These are phyloP conservation scores for Acrobasis consociella DNA, from an alignment of 2,888 invertebrate genomes.

Conservation along the genomic window DNA sequence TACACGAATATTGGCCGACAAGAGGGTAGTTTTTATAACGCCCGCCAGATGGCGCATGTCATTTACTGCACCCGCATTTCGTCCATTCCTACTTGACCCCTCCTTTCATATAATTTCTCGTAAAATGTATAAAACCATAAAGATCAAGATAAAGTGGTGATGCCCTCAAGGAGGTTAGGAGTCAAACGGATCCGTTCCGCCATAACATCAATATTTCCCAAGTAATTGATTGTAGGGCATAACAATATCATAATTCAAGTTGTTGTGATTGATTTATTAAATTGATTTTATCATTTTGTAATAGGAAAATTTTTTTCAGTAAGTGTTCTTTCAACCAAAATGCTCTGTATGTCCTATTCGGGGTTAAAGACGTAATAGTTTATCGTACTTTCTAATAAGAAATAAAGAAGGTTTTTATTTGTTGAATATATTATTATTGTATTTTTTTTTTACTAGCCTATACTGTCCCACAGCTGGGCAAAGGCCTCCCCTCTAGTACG, in stretches of 20 bases:
- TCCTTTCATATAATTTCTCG: conserved; percentile 20
- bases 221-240: conserved; percentile 70
- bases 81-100: conserved; percentile 43
- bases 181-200: conserved; percentile 73
- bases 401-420: too few species aligned
- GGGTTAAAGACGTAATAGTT: too few species aligned
- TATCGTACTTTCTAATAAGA: too few species aligned
- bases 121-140: conserved; percentile 27
- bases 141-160: conserved; percentile 48
- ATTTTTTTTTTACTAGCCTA: too few species aligned
- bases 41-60: conserved; percentile 76
- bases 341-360: too few species aligned
- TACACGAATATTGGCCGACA: conserved; percentile 64
- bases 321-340: neutral
- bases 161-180: conserved; percentile 62
- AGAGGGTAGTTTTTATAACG: conserved; percentile 77
- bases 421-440: too few species aligned
- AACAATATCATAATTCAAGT: conserved; percentile 72
- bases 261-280: conserved; percentile 32
- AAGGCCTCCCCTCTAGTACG: too few species aligned
- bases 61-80: conserved; percentile 67
- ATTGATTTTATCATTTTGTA: conserved; percentile 19
- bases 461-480: too few species aligned
- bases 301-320: neutral
- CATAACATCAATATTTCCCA: conserved; percentile 69